Conservation (phyloP, 2,888 invertebrate species). For the Cephus runcator region DNA sequence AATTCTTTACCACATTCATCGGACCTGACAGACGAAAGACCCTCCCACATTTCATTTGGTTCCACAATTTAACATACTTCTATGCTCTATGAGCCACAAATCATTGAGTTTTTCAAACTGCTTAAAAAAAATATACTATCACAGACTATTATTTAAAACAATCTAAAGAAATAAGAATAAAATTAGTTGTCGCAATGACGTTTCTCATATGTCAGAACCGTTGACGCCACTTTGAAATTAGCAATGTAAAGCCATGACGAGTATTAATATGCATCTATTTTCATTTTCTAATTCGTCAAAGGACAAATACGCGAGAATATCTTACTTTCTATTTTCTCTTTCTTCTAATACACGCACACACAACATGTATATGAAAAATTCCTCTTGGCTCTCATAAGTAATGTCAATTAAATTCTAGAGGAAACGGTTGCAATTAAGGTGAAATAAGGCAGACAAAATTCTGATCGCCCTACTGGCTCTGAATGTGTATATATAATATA, state of each 20-base stretch:
- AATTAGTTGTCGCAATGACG: not conserved
- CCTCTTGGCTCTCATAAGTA: not conserved
- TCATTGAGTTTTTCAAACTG: not conserved
- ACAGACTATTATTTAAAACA: slow-evolving; percentile 37
- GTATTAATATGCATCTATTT: not conserved
- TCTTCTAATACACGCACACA: not conserved
- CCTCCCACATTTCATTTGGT: not conserved
- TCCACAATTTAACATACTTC: not conserved
- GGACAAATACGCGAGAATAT: no score
- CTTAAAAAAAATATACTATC: slow-evolving; percentile 20
- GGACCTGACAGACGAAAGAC: not conserved
- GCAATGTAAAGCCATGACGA: not conserved
- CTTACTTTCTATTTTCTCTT: not conserved
- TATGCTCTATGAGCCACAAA: not conserved
- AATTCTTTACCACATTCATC: not conserved
- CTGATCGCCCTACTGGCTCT: no score
- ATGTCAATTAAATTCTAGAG: not conserved
- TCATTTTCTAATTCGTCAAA: not conserved
- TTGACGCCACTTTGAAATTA: not conserved
- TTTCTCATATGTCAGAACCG: not conserved
- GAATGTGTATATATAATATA: no score
- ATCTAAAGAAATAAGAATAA: slow-evolving; percentile 16
- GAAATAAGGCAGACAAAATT: not conserved
- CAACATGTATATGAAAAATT: not conserved
- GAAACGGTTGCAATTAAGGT: not conserved